phyloP scores from a whole-genome alignment of 1,140 invertebrate species.

The Apis laboriosa region DNA sequence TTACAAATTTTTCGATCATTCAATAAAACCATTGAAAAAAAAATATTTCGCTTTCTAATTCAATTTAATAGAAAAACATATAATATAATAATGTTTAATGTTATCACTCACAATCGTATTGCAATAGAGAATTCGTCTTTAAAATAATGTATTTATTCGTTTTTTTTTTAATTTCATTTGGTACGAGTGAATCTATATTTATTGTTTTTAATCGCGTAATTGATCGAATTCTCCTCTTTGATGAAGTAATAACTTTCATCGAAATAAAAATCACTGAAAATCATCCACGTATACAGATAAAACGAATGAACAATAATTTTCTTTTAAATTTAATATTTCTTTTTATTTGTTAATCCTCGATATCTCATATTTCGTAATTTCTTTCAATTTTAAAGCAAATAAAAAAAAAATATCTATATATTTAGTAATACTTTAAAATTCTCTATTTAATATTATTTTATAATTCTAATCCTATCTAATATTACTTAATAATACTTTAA shows the following conservation, averaged over 20 bases:
- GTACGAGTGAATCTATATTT: not conserved
- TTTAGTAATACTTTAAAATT: no score
- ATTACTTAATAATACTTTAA: no score
- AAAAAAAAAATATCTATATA: no score
- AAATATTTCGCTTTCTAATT: not conserved
- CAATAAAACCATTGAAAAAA: not conserved
- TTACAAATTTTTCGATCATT: not conserved
- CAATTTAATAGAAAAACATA: not conserved
- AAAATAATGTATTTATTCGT: not conserved
- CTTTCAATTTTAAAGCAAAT: no score
- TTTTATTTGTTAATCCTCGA: no score
- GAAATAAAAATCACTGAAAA: not conserved
- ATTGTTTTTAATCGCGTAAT: not conserved
- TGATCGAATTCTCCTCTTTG: not conserved
- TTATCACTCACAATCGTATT: not conserved
- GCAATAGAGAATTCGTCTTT: not conserved
- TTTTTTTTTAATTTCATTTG: not conserved
- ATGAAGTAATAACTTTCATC: not conserved
- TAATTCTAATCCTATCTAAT: no score
- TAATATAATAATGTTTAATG: not conserved
- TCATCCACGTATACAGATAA: not conserved
- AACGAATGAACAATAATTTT: no score
- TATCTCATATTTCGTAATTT: no score
- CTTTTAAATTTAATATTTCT: no score
- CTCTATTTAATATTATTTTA: no score